Conservation (phyloP, 2,888 invertebrate species). For the Epistrophe grossulariae region DNA sequence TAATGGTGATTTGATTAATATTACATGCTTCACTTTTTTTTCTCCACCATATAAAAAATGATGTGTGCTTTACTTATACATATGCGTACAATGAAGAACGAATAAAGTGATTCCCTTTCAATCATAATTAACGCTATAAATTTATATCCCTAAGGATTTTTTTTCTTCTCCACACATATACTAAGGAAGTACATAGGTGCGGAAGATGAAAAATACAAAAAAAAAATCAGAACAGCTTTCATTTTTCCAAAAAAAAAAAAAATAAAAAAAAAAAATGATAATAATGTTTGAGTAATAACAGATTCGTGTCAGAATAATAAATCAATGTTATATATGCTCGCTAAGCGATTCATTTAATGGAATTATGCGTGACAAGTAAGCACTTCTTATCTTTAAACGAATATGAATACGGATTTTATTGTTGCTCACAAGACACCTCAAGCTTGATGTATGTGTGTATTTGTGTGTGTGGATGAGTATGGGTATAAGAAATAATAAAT, state of each 20-base stretch:
- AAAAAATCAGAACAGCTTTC: slow-evolving; percentile 16
- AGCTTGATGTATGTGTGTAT: slow-evolving; percentile 28
- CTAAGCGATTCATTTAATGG: slow-evolving; percentile 74
- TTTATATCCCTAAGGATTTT: slow-evolving; percentile 49
- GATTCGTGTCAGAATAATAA: slow-evolving; percentile 72
- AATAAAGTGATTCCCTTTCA: slow-evolving; percentile 56
- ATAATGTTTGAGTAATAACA: slow-evolving; percentile 72
- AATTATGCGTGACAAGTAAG: slow-evolving; percentile 75
- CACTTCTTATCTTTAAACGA: slow-evolving; percentile 73
- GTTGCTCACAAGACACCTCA: slow-evolving; percentile 64
- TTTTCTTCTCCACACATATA: background rate
- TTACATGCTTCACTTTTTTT: background rate
- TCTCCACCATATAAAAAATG: background rate
- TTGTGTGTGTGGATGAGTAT: background rate
- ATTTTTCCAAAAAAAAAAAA: slow-evolving; percentile 48
- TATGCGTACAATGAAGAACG: too few species aligned
- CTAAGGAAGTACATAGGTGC: background rate
- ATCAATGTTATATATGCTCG: slow-evolving; percentile 66
- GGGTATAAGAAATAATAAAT: slow-evolving; percentile 61
- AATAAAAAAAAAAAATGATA: slow-evolving; percentile 11
- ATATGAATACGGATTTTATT: slow-evolving; percentile 75
- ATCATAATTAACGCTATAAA: slow-evolving; percentile 74
- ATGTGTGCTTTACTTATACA: slow-evolving; percentile 2
- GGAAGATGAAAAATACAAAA: background rate
- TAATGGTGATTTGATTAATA: background rate